These are phyloP conservation scores for Lutjanus campechanus DNA, from an alignment of 2,797 vertebrate species.

Conservation along the genomic window DNA sequence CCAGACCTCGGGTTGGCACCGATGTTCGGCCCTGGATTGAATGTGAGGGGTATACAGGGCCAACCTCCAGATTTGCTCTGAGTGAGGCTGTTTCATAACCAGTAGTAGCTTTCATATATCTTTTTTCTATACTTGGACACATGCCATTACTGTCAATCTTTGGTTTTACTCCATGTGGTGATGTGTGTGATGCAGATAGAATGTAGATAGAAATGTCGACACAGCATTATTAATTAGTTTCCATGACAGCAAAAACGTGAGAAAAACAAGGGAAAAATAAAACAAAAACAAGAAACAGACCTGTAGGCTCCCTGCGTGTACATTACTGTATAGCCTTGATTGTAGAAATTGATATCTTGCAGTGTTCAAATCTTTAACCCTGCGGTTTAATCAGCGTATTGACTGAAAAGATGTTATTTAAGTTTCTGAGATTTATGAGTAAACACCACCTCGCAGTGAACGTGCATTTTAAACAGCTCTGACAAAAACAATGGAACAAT, in stretches of 20 bases:
- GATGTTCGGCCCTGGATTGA: too few relatives aligned
- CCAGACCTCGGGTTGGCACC: too few relatives aligned
- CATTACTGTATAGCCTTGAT: conserved; percentile 32
- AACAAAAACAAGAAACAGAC: conserved; percentile 20
- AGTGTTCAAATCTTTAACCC: conserved; percentile 37
- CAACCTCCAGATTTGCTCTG: too few relatives aligned
- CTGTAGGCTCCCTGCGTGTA: conserved; percentile 10
- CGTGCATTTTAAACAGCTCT: conserved; percentile 4
- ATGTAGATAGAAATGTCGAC: conserved; percentile 13
- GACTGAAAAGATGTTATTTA: conserved; percentile 44
- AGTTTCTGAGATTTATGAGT: conserved; percentile 20
- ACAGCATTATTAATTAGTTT: conserved; percentile 17
- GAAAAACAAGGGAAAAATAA: neutral
- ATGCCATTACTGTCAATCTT: neutral
- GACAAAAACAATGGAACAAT: neutral
- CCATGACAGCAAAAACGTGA: conserved; percentile 9
- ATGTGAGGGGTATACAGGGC: too few relatives aligned
- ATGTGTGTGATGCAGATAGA: neutral
- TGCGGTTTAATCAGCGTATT: conserved; percentile 50
- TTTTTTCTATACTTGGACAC: neutral
- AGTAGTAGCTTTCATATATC: too few relatives aligned
- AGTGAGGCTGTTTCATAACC: too few relatives aligned
- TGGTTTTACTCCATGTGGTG: neutral
- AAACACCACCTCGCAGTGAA: conserved; percentile 15
- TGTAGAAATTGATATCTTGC: conserved; percentile 25